These are phyloP conservation scores for Ctena decussata DNA, from an alignment of 2,888 invertebrate species.

Conservation along the genomic window DNA sequence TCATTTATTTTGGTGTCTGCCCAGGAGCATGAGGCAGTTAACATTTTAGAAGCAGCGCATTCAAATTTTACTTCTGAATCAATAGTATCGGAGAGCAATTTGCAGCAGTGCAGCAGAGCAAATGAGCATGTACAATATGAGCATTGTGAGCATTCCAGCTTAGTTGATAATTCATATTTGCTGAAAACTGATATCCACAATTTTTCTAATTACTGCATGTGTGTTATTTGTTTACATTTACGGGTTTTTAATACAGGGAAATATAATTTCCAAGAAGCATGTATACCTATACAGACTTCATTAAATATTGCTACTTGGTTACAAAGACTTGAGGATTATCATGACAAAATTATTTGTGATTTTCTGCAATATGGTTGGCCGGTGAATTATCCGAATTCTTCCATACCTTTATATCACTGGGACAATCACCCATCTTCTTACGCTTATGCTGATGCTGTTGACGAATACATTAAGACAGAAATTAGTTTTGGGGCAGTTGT, in stretches of 20 bases:
- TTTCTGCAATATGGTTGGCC: conserved; percentile 23
- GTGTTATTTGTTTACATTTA: not conserved
- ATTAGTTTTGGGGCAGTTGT: not conserved
- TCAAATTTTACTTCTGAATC: not conserved
- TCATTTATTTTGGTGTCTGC: not conserved
- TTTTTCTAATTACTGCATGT: not conserved
- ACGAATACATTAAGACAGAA: not conserved
- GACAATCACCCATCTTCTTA: conserved; percentile 19
- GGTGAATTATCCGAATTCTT: not conserved
- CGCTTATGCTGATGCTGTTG: not conserved
- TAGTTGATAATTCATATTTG: not conserved
- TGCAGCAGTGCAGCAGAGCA: not conserved
- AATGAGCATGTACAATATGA: conserved; percentile 18
- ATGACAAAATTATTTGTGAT: conserved; percentile 11
- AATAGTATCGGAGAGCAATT: not conserved
- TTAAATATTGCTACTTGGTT: conserved; percentile 4
- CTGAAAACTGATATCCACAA: not conserved
- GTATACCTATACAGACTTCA: not conserved
- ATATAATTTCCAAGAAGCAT: not conserved
- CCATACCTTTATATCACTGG: not conserved
- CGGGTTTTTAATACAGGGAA: not conserved
- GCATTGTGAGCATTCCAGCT: not conserved
- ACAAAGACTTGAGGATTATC: not conserved
- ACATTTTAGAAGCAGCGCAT: not conserved
- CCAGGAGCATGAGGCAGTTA: not conserved